Conservation (phyloP, 2,113 vertebrate species). For the Planiliza haematocheilus region DNA sequence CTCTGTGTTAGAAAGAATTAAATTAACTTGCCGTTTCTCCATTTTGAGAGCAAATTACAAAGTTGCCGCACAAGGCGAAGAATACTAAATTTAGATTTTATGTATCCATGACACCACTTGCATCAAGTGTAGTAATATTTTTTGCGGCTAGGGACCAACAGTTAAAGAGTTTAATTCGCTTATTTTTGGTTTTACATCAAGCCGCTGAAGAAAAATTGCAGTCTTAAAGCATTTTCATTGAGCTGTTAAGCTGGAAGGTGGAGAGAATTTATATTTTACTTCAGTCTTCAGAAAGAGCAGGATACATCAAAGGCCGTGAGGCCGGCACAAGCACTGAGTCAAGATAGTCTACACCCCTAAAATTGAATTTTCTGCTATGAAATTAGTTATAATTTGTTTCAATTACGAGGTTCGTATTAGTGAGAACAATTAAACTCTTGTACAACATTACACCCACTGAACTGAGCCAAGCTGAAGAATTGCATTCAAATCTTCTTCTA, state of each 20-base stretch:
- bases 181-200: neutral
- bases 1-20: neutral
- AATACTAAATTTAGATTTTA: slow-evolving; percentile 9
- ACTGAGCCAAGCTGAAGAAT: too few relatives aligned
- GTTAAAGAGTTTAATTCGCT: neutral
- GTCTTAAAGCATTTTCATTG: neutral
- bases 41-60: neutral
- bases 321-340: neutral
- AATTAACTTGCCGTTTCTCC: slow-evolving; percentile 1
- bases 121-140: neutral
- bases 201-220: neutral
- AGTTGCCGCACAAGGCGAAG: neutral
- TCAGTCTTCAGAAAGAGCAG: neutral
- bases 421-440: slow-evolving; percentile 9
- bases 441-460: neutral
- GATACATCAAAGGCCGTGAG: neutral
- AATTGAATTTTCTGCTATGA: neutral
- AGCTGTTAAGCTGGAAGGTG: neutral
- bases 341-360: neutral
- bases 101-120: slow-evolving; percentile 16
- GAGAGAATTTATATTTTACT: neutral
- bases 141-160: neutral
- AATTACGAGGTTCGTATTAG: neutral
- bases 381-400: neutral
- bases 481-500: too few relatives aligned